phyloP scores from a whole-genome alignment of 2,797 vertebrate genomes.

The Gephyroberyx darwinii region DNA sequence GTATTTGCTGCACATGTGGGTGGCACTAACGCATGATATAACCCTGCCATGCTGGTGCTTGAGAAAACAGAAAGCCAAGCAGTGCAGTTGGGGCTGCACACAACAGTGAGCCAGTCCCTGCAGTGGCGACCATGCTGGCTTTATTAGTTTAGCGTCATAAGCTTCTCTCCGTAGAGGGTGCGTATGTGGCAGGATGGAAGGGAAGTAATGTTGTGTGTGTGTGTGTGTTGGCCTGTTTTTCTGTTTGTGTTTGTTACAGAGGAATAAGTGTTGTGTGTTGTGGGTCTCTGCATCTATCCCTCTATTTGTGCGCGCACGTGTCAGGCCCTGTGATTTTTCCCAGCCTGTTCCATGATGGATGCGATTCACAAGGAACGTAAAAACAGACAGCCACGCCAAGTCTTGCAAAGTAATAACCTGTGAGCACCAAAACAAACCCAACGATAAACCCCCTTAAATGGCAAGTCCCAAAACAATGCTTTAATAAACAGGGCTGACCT shows the following conservation, averaged over 20 bases:
- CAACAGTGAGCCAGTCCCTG: constrained; percentile 63
- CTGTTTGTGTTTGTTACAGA: constrained; percentile 27
- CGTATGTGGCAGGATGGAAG: constrained; percentile 56
- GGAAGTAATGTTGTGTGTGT: constrained; percentile 55
- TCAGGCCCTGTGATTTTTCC: constrained; percentile 35
- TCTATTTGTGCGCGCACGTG: constrained; percentile 1
- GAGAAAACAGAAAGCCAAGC: constrained; percentile 54
- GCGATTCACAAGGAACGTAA: constrained; percentile 55
- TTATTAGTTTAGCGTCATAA: constrained; percentile 77
- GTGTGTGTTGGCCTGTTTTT: constrained; percentile 8
- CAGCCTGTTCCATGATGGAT: constrained; percentile 44
- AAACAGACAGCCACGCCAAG: constrained; percentile 48
- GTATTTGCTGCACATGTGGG: constrained; percentile 35
- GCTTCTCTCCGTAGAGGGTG: constrained; percentile 57
- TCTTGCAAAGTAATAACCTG: constrained; percentile 46
- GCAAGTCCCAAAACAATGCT: constrained; percentile 45
- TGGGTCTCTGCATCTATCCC: neutral
- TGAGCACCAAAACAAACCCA: constrained; percentile 50
- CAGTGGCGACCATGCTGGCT: constrained; percentile 71
- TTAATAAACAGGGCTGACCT: constrained; percentile 42
- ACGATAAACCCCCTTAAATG: constrained; percentile 51
- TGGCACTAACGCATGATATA: constrained; percentile 51
- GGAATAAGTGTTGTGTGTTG: constrained; percentile 24
- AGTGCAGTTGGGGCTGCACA: constrained; percentile 57
- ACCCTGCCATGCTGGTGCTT: constrained; percentile 50